Evolutionary conservation across 1,140 invertebrate genomes (phyloP), one percentile per base, ranked within the genome.

Genomic region (Caerostris extrusa): DNA sequence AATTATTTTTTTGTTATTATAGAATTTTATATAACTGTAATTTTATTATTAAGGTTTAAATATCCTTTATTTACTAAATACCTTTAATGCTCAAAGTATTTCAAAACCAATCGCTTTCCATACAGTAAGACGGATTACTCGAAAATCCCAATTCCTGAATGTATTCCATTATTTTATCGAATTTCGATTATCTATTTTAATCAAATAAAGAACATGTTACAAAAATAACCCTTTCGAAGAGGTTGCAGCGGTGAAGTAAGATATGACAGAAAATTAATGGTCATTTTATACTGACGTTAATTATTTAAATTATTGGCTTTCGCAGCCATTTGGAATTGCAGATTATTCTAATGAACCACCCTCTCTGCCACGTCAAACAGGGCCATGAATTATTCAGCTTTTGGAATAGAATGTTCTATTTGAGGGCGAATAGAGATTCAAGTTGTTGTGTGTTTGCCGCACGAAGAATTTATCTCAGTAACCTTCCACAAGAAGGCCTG

Each of bases 261-360:
- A 77, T 50, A 34, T 12, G 5, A 8, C 34, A 50, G 34, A 53
- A 10, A 77, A 77, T 77, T 77, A 77, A 77, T 77, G 69, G 69
- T 77, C 69, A 77, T 77, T 77, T 77, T 77, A 77, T 34, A 50
- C 69, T 34, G 69, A 50, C 69, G 7, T 77, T 77, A 77, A 77
- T 77, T 77, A 77, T 77, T 77, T 34, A 77, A 77, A 77, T 77
- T 19, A 77, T 77, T 34, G 34, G 34, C 69, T 50, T 3, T n/a
- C 8, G 34, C 34, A 14, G 69, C 19, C 19, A 77, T 10, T 34
- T 8, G 34, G 69, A 34, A 77, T 53, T 77, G 10, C 69, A 77
- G 34, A n/a, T n/a, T 77, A 77, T 77, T 50, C 69, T 12, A 19
- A 77, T 34, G 69, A 77, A 77, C 50, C 3, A 5, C 34, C 69